Conservation (phyloP, 1,140 invertebrate genomes). For the Scaptomyza montana region DNA sequence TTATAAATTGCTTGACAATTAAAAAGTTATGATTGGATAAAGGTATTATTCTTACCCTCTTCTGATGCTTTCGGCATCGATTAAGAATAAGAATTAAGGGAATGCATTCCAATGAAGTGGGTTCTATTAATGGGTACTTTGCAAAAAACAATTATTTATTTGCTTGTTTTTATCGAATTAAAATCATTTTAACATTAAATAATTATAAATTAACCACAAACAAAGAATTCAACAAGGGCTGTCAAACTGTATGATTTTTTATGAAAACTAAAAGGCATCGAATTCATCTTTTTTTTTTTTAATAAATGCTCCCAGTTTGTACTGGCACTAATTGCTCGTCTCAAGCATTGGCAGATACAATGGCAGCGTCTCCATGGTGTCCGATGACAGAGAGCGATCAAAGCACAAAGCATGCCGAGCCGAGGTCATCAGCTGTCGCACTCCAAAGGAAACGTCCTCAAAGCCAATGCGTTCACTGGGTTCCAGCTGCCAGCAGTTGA, state of each 20-base stretch:
- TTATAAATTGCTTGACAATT: too few species aligned
- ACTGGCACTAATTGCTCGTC: constrained; percentile 24
- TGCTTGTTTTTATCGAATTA: not conserved
- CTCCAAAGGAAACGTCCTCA: constrained; percentile 85
- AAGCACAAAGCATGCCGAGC: constrained; percentile 76
- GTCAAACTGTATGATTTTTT: not conserved
- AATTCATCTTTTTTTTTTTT: not conserved
- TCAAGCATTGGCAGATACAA: constrained; percentile 81
- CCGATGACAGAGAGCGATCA: constrained; percentile 47
- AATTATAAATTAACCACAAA: not conserved
- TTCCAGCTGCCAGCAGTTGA: constrained; percentile 93
- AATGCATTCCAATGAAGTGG: not conserved
- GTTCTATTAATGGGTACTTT: not conserved
- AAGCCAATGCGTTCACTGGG: constrained; percentile 90
- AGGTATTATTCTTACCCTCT: too few species aligned
- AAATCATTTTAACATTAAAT: not conserved
- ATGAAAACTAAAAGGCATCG: not conserved
- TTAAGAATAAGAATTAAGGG: not conserved
- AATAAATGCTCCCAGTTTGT: too few species aligned
- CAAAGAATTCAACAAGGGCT: not conserved
- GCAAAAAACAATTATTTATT: not conserved
- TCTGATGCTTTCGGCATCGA: too few species aligned
- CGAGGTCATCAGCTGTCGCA: constrained; percentile 82
- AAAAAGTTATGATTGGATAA: too few species aligned
- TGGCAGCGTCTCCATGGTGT: constrained; percentile 66